Conservation (phyloP, 2,888 invertebrate species). For the Cecidostiba fungosa region DNA sequence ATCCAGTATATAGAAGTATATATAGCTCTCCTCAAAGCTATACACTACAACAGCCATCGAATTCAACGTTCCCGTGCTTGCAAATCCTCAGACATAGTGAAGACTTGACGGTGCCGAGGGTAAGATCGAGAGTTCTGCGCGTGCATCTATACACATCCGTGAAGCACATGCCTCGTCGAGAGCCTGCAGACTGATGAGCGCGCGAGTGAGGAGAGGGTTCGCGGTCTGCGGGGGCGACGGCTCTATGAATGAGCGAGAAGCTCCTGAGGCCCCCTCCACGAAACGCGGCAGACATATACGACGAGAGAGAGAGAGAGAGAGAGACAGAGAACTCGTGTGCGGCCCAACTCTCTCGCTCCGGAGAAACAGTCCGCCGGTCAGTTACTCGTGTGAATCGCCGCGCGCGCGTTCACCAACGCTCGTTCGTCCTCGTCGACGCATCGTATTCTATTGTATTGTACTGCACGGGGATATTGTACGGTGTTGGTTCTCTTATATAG, state of each 20-base stretch:
- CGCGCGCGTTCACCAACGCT: slow-evolving; percentile 35
- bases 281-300: neutral
- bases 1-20: neutral
- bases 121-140: neutral
- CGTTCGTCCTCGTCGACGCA: slow-evolving; percentile 1
- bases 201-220: slow-evolving; percentile 19
- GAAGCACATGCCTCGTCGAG: slow-evolving; percentile 1
- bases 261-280: neutral
- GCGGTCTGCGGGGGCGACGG: slow-evolving; percentile 48
- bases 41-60: neutral
- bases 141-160: neutral
- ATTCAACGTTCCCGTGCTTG: neutral
- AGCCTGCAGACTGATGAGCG: neutral
- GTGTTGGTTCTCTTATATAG: neutral
- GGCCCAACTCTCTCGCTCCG: slow-evolving; percentile 28
- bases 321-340: slow-evolving; percentile 3
- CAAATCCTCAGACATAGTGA: neutral
- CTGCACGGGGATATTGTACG: too few relatives aligned
- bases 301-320: neutral
- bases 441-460: neutral
- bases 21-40: neutral
- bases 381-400: slow-evolving; percentile 58
- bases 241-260: slow-evolving; percentile 38
- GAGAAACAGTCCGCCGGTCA: slow-evolving; percentile 38
- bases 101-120: neutral